These are phyloP conservation scores for Urocyon cinereoargenteus DNA, from an alignment of 2,797 vertebrate genomes.

Conservation along the genomic window DNA sequence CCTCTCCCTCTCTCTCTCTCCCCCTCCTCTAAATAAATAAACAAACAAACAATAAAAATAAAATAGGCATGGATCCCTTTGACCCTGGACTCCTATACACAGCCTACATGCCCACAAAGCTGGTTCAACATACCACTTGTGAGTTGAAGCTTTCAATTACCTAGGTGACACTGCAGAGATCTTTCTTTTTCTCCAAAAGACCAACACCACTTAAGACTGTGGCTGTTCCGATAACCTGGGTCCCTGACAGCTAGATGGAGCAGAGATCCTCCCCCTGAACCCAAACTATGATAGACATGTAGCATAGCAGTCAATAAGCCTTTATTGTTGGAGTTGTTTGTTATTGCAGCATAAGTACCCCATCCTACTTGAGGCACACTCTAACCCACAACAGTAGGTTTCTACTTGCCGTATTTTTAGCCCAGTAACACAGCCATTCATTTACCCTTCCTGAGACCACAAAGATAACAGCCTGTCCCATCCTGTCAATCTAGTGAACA, in stretches of 20 bases:
- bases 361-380: neutral
- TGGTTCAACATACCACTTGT: neutral
- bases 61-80: neutral
- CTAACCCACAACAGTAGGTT: neutral
- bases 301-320: neutral
- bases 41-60: neutral
- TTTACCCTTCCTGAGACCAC: neutral
- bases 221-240: neutral
- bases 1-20: neutral
- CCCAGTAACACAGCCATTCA: neutral
- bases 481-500: neutral
- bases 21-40: neutral
- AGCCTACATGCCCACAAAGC: neutral
- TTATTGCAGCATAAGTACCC: neutral
- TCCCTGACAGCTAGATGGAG: neutral
- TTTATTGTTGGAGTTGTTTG: slow-evolving; percentile 6
- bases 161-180: neutral
- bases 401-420: neutral
- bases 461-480: neutral
- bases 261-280: neutral
- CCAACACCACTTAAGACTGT: neutral
- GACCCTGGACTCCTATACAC: neutral
- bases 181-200: slow-evolving; percentile 1
- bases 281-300: neutral
- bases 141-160: neutral